These are phyloP conservation scores for Armadillidium nasatum DNA, from an alignment of 1,140 invertebrate species.

Conservation along the genomic window DNA sequence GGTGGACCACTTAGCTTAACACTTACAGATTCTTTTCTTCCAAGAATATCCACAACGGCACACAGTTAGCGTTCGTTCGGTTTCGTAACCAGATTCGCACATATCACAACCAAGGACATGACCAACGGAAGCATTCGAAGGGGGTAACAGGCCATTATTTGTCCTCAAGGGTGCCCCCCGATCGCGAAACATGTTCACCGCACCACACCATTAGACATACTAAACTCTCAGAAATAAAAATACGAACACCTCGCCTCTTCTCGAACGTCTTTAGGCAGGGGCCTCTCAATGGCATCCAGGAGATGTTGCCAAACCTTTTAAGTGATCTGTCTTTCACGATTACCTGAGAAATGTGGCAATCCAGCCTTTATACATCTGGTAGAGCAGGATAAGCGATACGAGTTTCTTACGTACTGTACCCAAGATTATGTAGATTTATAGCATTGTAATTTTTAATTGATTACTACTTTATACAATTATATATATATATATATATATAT, in stretches of 20 bases:
- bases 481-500: neutral
- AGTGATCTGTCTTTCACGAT: conserved; percentile 10
- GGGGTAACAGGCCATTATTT: conserved; percentile 34
- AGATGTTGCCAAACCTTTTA: conserved; percentile 29
- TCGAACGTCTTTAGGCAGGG: conserved; percentile 39
- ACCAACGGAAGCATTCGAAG: conserved; percentile 27
- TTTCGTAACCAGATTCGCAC: conserved; percentile 43
- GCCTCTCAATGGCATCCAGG: conserved; percentile 44
- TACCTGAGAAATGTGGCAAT: neutral
- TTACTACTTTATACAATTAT: neutral
- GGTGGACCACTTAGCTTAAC: neutral
- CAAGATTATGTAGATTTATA: neutral
- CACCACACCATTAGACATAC: conserved; percentile 33
- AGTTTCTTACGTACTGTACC: neutral
- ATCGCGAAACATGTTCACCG: conserved; percentile 41
- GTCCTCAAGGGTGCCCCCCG: conserved; percentile 39
- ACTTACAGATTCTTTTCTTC: conserved; percentile 44
- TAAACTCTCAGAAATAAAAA: conserved; percentile 12
- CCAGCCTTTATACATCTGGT: neutral
- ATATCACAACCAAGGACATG: conserved; percentile 39
- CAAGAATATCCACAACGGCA: conserved; percentile 42
- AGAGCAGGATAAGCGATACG: neutral
- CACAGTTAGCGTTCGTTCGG: conserved; percentile 42
- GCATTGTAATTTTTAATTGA: neutral
- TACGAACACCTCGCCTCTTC: neutral